Evolutionary conservation across 37 sponge, comb jelly and placozoan species (phyloP).

Genomic region (Agelas oroides): DNA sequence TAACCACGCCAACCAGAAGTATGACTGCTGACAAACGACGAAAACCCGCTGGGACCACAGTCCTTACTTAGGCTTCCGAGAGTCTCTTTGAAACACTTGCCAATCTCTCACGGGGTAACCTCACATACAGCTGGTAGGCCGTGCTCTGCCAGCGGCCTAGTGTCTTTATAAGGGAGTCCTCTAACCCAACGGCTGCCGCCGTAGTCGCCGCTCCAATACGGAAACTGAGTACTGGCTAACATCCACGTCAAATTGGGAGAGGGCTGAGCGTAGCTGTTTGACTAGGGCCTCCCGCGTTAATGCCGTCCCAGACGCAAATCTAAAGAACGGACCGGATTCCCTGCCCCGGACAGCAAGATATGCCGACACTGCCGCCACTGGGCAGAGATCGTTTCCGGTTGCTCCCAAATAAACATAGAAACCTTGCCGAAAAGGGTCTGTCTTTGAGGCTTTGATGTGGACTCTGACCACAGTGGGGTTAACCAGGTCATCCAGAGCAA

Average conservation of each 20-base stretch:
- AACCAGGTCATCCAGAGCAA: conserved; percentile 30
- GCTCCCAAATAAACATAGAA: conserved; percentile 24
- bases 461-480: conserved; percentile 17
- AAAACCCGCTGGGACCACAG: too few relatives aligned
- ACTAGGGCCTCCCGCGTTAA: conserved; percentile 32
- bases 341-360: conserved; percentile 33
- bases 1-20: too few relatives aligned
- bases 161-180: conserved; percentile 30
- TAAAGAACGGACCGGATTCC: conserved; percentile 38
- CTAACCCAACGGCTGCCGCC: conserved; percentile 18
- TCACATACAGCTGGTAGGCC: conserved; percentile 29
- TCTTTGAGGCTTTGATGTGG: conserved; percentile 58
- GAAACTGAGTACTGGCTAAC: conserved; percentile 33
- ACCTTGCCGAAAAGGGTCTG: conserved; percentile 54
- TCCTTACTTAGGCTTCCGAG: background rate
- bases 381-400: conserved; percentile 43
- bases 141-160: conserved; percentile 39
- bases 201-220: conserved; percentile 54
- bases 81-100: conserved; percentile 22
- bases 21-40: too few relatives aligned
- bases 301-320: conserved; percentile 1
- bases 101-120: conserved; percentile 16
- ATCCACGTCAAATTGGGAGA: conserved; percentile 3
- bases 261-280: conserved; percentile 8
- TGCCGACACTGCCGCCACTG: conserved; percentile 39